Conservation (phyloP, 2,797 vertebrate species). For the Phoeniculus purpureus region DNA sequence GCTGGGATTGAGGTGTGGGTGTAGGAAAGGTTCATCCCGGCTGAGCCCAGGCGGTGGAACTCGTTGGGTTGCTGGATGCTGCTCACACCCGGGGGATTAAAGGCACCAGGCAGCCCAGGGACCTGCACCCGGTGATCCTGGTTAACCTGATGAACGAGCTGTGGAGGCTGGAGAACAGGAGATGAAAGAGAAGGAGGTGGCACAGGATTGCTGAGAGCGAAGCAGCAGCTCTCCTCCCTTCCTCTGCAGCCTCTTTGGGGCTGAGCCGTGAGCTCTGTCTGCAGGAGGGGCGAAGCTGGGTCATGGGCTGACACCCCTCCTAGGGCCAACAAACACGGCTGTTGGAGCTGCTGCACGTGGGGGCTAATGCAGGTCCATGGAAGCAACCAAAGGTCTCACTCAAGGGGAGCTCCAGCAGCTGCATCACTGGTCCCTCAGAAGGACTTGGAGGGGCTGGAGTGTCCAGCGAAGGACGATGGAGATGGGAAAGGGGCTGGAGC, state of each 20-base stretch:
- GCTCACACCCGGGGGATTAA: neutral
- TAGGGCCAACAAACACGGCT: no score
- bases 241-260: neutral
- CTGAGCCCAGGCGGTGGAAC: neutral
- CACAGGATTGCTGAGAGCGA: rapidly evolving
- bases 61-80: no score
- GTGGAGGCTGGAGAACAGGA: neutral
- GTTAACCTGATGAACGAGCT: neutral
- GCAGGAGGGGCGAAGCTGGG: neutral
- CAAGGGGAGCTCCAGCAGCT: neutral
- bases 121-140: neutral
- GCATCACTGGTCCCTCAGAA: neutral
- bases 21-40: neutral
- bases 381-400: neutral
- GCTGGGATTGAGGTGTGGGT: neutral
- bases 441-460: neutral
- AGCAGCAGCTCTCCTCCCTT: neutral
- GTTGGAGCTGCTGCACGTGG: neutral
- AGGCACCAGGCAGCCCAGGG: neutral
- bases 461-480: no score
- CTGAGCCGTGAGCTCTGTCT: neutral
- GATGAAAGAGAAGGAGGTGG: neutral
- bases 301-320: neutral
- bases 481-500: no score
- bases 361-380: neutral